phyloP scores from a whole-genome alignment of 2,888 invertebrate genomes.

The Rhimphoctona megacephalus region DNA sequence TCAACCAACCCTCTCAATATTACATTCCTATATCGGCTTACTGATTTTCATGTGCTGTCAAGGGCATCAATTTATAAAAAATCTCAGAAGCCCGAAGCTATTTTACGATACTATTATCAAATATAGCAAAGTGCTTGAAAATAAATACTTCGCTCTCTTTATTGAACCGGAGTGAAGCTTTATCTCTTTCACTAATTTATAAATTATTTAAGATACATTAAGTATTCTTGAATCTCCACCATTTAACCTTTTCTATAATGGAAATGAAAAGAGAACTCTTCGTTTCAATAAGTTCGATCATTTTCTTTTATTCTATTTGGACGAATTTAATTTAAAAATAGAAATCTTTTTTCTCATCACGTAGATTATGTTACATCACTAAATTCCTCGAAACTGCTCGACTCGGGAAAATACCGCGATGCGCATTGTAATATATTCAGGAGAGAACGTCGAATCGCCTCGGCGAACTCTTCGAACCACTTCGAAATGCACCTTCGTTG shows the following conservation, averaged over 20 bases:
- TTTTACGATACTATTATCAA: neutral
- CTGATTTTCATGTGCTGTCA: neutral
- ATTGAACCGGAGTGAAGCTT: neutral
- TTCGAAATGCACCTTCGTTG: conserved; percentile 13
- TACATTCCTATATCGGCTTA: neutral
- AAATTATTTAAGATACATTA: neutral
- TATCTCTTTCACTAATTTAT: neutral
- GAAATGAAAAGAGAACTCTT: too few species aligned
- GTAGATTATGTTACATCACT: neutral
- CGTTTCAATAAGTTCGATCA: too few species aligned
- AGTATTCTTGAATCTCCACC: neutral
- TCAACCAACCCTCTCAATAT: neutral
- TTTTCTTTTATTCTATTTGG: neutral
- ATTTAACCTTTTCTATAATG: neutral
- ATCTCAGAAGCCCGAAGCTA: neutral
- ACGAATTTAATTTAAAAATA: neutral
- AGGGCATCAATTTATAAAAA: neutral
- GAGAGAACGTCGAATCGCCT: conserved; percentile 26
- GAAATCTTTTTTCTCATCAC: neutral
- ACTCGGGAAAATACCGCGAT: conserved; percentile 2
- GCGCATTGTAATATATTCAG: conserved; percentile 31
- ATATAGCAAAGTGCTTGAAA: neutral
- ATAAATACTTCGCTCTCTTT: neutral
- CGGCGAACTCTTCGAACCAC: neutral
- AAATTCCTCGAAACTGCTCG: conserved; percentile 10